phyloP scores from a whole-genome alignment of 1,140 invertebrate genomes.

The Daktulosphaira vitifoliae region DNA sequence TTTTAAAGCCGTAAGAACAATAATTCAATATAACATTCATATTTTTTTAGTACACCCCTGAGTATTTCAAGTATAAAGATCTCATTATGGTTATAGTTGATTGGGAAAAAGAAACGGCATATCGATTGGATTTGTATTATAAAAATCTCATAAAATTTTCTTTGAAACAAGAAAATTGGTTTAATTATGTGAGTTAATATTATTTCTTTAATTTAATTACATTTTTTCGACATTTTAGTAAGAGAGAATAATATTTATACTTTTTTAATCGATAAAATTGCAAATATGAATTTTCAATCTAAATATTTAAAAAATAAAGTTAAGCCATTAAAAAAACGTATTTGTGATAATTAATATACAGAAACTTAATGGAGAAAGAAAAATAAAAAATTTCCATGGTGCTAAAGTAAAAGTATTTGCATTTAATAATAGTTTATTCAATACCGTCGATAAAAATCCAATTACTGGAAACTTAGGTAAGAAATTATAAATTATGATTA shows the following conservation, averaged over 20 bases:
- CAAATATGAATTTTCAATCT: too few relatives aligned
- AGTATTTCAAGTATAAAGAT: conserved; percentile 18
- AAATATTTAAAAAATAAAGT: too few relatives aligned
- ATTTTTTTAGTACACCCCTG: conserved; percentile 4
- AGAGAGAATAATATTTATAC: too few relatives aligned
- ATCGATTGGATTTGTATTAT: neutral
- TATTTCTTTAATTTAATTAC: too few relatives aligned
- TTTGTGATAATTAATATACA: neutral
- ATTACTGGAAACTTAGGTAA: conserved; percentile 5
- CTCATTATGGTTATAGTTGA: neutral
- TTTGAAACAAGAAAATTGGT: neutral
- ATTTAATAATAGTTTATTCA: conserved; percentile 4
- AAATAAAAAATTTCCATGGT: neutral
- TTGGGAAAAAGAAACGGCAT: conserved; percentile 10
- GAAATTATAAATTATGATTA: neutral
- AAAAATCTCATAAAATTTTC: neutral
- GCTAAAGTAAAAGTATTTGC: neutral
- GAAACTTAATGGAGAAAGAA: conserved; percentile 4
- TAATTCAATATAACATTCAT: too few relatives aligned
- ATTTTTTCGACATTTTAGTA: too few relatives aligned
- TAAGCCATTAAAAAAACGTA: too few relatives aligned
- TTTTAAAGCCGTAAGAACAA: too few relatives aligned
- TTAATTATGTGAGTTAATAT: conserved; percentile 10
- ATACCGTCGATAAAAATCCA: neutral
- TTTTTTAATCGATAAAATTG: too few relatives aligned